Evolutionary conservation across 2,797 vertebrate species (phyloP), one percentile per base, ranked within the genome.

Genomic region (Pagetopsis macropterus): DNA sequence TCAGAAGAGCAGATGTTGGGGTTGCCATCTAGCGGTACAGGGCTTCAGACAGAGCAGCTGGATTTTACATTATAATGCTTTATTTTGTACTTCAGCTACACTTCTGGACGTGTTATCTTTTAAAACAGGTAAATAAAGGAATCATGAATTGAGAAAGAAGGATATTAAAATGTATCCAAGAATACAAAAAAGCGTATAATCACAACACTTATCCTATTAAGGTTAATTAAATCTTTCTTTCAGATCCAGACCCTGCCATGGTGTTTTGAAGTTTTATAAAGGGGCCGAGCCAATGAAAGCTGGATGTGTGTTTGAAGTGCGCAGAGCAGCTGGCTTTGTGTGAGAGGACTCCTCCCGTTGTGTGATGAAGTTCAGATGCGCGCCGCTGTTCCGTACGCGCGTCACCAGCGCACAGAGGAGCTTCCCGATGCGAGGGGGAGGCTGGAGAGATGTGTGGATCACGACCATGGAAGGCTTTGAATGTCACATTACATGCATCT

Each of bases 351-450:
- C 92, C 91, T 91, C 90, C 91, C 86, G 91, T 59, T 76, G 73
- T 81, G 81, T 86, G 88, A 75, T 88, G 85, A 91, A 92, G 89
- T 92, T 93, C 83, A 81, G 82, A 76, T 79, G 91, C 75, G 84
- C 81, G 82, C 70, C 69, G 76, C 80, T 83, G 79, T 83, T 79
- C 82, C 75, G 82, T 72, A 61, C 83, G 85, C 86, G 83, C 89
- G 83, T 89, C 91, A 89, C 84, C 82, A 13, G 78, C 76, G 70
- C 88, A 57, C 84, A 87, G 78, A 89, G 86, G 79, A 90, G 85
- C 87, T 82, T 84, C 84, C 78, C 64, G 72, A 88, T 80, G 79
- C 78, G 70, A 77, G 44, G 59, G 33, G 77, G 81, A 85, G 81
- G 82, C 85, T 68, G 87, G 80, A 79, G 78, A 83, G 85, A 77